Conservation (phyloP, 2,113 vertebrate genomes). For the Lophura nycthemera region DNA sequence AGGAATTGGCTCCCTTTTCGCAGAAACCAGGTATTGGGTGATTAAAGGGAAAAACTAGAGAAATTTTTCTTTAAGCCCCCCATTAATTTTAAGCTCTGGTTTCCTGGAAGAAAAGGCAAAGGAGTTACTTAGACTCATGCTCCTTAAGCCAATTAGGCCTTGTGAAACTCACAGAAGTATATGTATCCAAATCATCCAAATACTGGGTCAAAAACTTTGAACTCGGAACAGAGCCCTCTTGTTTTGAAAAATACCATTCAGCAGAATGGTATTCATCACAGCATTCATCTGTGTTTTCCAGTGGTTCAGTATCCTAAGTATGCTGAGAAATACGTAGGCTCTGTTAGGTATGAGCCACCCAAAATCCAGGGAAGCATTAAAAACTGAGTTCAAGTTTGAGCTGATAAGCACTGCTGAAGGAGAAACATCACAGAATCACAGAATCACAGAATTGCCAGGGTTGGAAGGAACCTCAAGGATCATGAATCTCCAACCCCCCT, state of each 20-base stretch:
- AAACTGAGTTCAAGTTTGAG: neutral
- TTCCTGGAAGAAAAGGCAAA: neutral
- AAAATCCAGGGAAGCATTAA: neutral
- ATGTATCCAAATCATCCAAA: neutral
- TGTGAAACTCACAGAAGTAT: neutral
- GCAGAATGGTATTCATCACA: neutral
- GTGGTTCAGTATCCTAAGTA: neutral
- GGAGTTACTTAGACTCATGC: neutral
- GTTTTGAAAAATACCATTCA: neutral
- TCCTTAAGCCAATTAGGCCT: neutral
- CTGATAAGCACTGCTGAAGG: neutral
- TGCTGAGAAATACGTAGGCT: neutral
- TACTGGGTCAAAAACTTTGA: neutral
- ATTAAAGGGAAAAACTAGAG: neutral
- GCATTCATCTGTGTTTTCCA: neutral
- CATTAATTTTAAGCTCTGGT: neutral
- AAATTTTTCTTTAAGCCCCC: neutral
- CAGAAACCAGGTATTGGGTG: neutral
- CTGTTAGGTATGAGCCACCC: neutral
- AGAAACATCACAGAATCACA: too few species aligned
- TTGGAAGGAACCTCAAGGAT: too few species aligned
- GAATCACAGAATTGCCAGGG: too few species aligned
- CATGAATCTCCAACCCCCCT: too few species aligned
- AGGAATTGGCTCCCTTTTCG: neutral
- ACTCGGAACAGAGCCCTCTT: neutral